These are phyloP conservation scores for Tenthredo livida DNA, from an alignment of 2,888 invertebrate species.

Conservation along the genomic window DNA sequence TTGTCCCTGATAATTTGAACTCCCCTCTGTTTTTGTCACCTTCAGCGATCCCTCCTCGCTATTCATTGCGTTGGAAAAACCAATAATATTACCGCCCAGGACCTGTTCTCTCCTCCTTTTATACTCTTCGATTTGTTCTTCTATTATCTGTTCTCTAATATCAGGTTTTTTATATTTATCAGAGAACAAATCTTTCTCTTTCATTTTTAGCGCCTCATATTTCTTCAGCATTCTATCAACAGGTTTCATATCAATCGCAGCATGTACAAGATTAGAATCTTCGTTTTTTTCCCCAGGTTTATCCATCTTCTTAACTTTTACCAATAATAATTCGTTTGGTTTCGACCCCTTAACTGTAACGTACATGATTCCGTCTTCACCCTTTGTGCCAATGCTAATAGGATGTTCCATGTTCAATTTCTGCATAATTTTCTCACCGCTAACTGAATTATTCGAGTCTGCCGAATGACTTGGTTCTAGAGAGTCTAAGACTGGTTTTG, in stretches of 20 bases:
- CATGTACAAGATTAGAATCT: conserved; percentile 50
- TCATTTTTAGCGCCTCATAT: conserved; percentile 63
- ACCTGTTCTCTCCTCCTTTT: conserved; percentile 74
- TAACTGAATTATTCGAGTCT: conserved; percentile 39
- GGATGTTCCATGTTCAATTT: conserved; percentile 71
- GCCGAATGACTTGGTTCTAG: conserved; percentile 32
- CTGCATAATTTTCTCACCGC: conserved; percentile 58
- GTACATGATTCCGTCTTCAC: conserved; percentile 75
- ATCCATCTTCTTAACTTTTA: conserved; percentile 72
- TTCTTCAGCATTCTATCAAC: conserved; percentile 66
- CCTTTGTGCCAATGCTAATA: conserved; percentile 65
- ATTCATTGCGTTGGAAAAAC: conserved; percentile 45
- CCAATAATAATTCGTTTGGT: conserved; percentile 74
- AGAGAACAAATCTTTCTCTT: conserved; percentile 67
- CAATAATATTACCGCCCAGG: conserved; percentile 64
- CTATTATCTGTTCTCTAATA: conserved; percentile 72
- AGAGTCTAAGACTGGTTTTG: conserved; percentile 54
- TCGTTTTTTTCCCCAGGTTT: conserved; percentile 64
- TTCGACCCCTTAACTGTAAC: conserved; percentile 75
- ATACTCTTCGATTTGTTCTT: conserved; percentile 76
- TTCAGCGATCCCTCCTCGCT: conserved; percentile 18
- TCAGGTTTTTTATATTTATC: conserved; percentile 67
- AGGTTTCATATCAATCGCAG: conserved; percentile 63
- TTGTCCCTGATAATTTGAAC: conserved; percentile 3
- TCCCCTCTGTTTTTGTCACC: conserved; percentile 24